Evolutionary conservation across 2,797 vertebrate species (phyloP).

Genomic region (Tapirus indicus): DNA sequence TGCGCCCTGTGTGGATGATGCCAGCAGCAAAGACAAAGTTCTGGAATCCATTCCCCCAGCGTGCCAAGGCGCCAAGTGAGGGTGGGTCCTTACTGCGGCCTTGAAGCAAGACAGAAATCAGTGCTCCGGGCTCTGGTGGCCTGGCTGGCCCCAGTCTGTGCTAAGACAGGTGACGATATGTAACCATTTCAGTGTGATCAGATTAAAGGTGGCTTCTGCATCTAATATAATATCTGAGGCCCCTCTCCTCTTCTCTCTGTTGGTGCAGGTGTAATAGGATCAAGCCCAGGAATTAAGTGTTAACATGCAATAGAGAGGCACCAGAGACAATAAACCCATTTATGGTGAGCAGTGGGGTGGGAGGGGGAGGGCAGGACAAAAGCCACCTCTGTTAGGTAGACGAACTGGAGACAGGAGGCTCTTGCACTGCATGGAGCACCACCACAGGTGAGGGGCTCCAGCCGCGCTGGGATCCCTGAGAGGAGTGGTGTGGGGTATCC

Average conservation of each 20-base stretch:
- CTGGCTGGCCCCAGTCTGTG: conserved; percentile 9
- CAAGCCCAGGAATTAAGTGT: conserved; percentile 78
- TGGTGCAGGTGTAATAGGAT: conserved; percentile 55
- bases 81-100: not conserved
- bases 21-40: not conserved
- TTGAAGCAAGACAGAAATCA: not conserved
- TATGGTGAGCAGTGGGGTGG: not conserved
- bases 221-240: conserved; percentile 60
- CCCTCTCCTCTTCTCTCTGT: conserved; percentile 73
- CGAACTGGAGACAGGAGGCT: not conserved
- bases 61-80: fast-evolving
- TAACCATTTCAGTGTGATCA: conserved; percentile 67
- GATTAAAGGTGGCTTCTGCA: conserved; percentile 70
- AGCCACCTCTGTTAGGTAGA: not conserved
- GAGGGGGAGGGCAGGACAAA: not conserved
- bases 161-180: conserved; percentile 47
- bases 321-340: conserved; percentile 76
- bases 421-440: not conserved
- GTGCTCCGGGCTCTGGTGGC: not conserved
- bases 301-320: conserved; percentile 77
- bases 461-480: not conserved
- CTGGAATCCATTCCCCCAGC: not conserved
- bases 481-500: not conserved
- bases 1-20: not conserved
- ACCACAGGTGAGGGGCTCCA: not conserved